These are phyloP conservation scores for Nephila pilipes DNA, from an alignment of 1,140 invertebrate genomes.

Conservation along the genomic window DNA sequence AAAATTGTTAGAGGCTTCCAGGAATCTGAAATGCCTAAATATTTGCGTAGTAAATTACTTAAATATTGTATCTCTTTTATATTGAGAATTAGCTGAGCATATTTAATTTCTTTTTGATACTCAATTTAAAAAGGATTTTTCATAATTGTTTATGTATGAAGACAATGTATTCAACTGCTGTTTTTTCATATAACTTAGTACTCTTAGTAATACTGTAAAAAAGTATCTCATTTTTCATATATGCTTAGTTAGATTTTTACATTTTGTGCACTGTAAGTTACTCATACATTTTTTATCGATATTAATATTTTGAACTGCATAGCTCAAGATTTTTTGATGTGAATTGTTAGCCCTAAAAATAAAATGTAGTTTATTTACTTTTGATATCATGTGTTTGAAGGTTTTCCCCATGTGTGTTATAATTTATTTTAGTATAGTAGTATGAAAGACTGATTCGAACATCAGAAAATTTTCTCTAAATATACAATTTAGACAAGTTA, in stretches of 20 bases:
- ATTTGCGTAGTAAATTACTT: neutral
- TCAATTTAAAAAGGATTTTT: neutral
- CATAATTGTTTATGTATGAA: neutral
- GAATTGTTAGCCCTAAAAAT: constrained; percentile 25
- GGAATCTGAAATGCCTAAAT: no score
- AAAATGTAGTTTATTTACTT: constrained; percentile 41
- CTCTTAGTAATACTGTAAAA: neutral
- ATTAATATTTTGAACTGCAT: constrained; percentile 9
- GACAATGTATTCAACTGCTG: neutral
- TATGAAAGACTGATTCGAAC: no score
- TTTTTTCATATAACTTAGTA: neutral
- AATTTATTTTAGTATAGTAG: no score
- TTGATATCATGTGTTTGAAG: neutral
- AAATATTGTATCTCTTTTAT: neutral
- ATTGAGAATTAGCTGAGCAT: neutral
- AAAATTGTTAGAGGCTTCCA: neutral
- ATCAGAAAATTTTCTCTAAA: no score
- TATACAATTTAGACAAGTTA: no score
- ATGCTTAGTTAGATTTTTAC: constrained; percentile 34
- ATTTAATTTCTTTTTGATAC: no score
- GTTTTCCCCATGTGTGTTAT: no score
- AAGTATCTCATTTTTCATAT: constrained; percentile 17
- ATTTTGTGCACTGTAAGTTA: constrained; percentile 53
- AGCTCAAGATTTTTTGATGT: constrained; percentile 22
- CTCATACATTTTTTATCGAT: constrained; percentile 12